Conservation (phyloP, 2,113 vertebrate species). For the Zosterops borbonicus region DNA sequence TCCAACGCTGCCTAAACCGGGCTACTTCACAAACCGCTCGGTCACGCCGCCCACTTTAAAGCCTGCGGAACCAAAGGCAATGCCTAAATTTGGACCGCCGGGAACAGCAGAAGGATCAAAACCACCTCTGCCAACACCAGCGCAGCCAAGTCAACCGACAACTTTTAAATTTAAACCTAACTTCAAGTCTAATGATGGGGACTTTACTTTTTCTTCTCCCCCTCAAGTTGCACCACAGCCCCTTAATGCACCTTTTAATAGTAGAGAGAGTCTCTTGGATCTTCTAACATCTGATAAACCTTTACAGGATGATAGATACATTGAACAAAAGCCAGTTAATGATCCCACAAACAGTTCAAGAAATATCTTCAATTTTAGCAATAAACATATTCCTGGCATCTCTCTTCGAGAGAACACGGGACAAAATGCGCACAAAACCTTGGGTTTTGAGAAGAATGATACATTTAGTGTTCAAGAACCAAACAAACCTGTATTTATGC, state of each 20-base stretch:
- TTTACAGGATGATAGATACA: slow-evolving; percentile 75
- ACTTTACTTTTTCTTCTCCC: slow-evolving; percentile 90
- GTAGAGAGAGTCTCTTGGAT: slow-evolving; percentile 87
- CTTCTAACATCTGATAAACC: slow-evolving; percentile 89
- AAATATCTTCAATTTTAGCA: slow-evolving; percentile 82
- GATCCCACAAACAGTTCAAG: slow-evolving; percentile 69
- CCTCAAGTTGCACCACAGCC: slow-evolving; percentile 72
- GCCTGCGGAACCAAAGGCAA: slow-evolving; percentile 78
- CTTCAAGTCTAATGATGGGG: slow-evolving; percentile 95
- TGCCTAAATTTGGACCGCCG: slow-evolving; percentile 81
- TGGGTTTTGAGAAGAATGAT: slow-evolving; percentile 77
- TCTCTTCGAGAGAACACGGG: slow-evolving; percentile 74
- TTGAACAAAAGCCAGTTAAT: slow-evolving; percentile 70
- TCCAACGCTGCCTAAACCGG: slow-evolving; percentile 90
- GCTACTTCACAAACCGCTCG: slow-evolving; percentile 93
- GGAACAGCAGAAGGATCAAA: slow-evolving; percentile 80
- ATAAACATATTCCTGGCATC: slow-evolving; percentile 73
- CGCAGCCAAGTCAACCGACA: slow-evolving; percentile 78
- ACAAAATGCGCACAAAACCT: slow-evolving; percentile 67
- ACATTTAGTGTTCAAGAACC: slow-evolving; percentile 77
- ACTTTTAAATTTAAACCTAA: slow-evolving; percentile 97
- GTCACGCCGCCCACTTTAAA: slow-evolving; percentile 75
- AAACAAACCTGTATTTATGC: slow-evolving; percentile 70
- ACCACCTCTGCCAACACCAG: slow-evolving; percentile 67
- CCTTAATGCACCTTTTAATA: slow-evolving; percentile 68